Evolutionary conservation across 2,113 vertebrate genomes (phyloP).

Genomic region (Psephotus haematonotus): DNA sequence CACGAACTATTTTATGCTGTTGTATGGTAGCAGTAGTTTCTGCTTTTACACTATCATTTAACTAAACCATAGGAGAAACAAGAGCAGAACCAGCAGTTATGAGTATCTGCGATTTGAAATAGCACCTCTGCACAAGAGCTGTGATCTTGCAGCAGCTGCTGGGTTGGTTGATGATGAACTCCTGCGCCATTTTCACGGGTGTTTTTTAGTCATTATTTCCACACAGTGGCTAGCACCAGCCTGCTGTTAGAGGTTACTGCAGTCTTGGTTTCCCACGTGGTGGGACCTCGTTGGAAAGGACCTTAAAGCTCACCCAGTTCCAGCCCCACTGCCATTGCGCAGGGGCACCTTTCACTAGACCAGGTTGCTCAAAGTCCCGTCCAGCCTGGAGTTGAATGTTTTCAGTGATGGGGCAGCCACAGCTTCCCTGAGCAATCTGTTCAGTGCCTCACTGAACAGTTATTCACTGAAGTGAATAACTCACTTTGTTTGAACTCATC

Average conservation of each 20-base stretch:
- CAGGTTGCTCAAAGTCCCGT: neutral
- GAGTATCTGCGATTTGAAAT: neutral
- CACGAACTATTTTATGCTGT: neutral
- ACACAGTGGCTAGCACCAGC: neutral
- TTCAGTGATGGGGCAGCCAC: neutral
- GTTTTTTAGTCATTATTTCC: neutral
- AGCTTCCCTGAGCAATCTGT: neutral
- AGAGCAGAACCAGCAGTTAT: neutral
- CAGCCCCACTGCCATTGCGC: neutral
- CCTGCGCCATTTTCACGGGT: fast-evolving
- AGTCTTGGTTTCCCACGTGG: fast-evolving
- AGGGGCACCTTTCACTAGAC: neutral
- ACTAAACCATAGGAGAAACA: neutral
- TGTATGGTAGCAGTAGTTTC: neutral
- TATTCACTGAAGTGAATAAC: no score
- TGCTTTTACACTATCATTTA: neutral
- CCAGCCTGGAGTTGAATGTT: neutral
- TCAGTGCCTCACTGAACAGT: neutral
- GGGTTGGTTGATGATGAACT: neutral
- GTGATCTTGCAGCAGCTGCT: neutral
- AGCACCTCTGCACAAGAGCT: neutral
- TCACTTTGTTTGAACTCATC: no score
- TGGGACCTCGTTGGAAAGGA: neutral
- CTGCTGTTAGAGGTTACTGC: neutral
- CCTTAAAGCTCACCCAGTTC: neutral